Base-by-base conservation (phyloP, 23 tunicate genomes). In the Styela plicata region DNA sequence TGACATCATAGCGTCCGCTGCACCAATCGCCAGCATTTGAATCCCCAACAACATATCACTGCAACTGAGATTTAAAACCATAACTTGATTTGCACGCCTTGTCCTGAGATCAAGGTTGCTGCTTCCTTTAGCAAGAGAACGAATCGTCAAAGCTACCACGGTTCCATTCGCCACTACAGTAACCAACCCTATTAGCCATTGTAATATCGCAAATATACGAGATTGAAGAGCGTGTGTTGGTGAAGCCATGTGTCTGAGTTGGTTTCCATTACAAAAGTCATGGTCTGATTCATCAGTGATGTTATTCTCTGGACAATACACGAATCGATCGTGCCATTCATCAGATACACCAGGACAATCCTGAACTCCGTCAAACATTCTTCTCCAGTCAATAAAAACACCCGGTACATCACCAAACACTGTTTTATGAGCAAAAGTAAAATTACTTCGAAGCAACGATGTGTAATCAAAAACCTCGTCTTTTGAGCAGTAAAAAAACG, bases 361-460 rank as follows among this genome's bases (percentile, higher is more conserved):
- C 44, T 53, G 63, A 53, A 76, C 81, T 7, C 81, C 81, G 37
- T 76, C 64, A 24, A 24, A 76, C 33, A 23, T 44, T 44, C 66
- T 52, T 44, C 64, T 36, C 64, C 64, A 76, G 53, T 34, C 64
- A 33, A 76, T 36, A 1, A 18, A 67, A 18, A 67, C 23, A 67
- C 31, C 31, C 71, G 31, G 71, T 18, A 25, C 71, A 27, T 0
- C 31, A 25, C 30, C 31, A 29, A 29, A 25, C 23, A 1, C 23
- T 18, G 16, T 67, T 19, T 24, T 17, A 24, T 67, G 1, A 1
- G 22, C 71, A 18, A 18, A 16, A 0, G 31, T 27, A 18, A 13
- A 7, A 44, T 44, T 44, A 44, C 13, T 13, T 13, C 31, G 0
- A 29, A 25, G 31, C 71, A 22, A 18, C 23, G 30, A 29, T 1